A percentile compares a stretch with the other conserved stretches of the same genome.
phyloP scores from a whole-genome alignment of 1,140 invertebrate genomes.

The Pogonomyrmex barbatus region DNA sequence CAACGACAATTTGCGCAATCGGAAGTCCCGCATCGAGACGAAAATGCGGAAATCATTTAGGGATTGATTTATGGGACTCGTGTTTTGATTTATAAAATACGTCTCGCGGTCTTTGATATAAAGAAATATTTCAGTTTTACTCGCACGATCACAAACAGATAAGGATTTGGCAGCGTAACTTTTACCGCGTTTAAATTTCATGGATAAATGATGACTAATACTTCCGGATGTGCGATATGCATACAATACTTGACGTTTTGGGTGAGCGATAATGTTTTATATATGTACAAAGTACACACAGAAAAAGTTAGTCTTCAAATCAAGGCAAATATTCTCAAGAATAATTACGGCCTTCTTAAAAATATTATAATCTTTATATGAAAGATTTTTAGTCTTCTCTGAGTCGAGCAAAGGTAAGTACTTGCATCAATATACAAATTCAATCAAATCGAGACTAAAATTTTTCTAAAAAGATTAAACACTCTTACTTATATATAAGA shows the following conservation, averaged over 20 bases:
- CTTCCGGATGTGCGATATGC: not conserved
- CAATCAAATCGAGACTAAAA: too few relatives aligned
- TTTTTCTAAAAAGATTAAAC: too few relatives aligned
- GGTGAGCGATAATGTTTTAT: not conserved
- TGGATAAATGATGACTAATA: not conserved
- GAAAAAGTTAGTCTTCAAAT: too few relatives aligned
- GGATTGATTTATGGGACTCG: not conserved
- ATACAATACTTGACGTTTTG: not conserved
- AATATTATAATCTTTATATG: too few relatives aligned
- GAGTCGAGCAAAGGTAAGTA: too few relatives aligned
- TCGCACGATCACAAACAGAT: not conserved
- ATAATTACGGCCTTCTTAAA: too few relatives aligned
- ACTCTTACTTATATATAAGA: too few relatives aligned
- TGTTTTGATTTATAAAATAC: not conserved
- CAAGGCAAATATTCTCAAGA: too few relatives aligned
- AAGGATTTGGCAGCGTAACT: not conserved
- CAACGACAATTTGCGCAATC: not conserved
- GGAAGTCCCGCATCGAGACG: not conserved
- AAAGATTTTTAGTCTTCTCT: too few relatives aligned
- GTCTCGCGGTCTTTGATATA: not conserved
- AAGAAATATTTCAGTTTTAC: not conserved
- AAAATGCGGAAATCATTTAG: constrained; percentile 11
- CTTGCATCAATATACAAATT: too few relatives aligned
- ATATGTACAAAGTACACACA: constrained; percentile 1
- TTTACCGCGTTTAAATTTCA: constrained; percentile 1